phyloP scores from a whole-genome alignment of 2,888 invertebrate species.

The Callyntrura sp. region DNA sequence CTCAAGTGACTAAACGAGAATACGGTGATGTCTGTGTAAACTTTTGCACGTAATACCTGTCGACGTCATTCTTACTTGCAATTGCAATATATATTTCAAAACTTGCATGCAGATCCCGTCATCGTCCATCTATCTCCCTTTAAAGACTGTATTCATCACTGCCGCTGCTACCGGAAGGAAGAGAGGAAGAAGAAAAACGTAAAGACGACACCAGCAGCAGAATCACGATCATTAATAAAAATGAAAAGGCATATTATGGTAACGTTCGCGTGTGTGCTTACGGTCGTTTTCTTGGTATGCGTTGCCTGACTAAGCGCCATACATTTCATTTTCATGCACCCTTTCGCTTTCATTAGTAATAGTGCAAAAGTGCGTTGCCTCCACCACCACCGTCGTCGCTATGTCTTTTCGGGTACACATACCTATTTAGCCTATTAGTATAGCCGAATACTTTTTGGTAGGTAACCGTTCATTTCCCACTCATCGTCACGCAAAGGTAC shows the following conservation, averaged over 20 bases:
- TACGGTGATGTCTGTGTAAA: not conserved
- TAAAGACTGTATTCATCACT: not conserved
- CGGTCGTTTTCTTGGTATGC: not conserved
- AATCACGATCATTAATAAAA: slow-evolving; percentile 37
- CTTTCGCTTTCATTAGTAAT: slow-evolving; percentile 35
- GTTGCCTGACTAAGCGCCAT: slow-evolving; percentile 43
- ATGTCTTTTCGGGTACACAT: not conserved
- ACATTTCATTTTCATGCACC: slow-evolving; percentile 4
- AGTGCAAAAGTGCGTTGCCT: slow-evolving; percentile 1
- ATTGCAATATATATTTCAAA: not conserved
- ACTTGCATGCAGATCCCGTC: not conserved
- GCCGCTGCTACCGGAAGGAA: slow-evolving; percentile 43
- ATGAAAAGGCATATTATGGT: slow-evolving; percentile 9
- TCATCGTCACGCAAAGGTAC: not conserved
- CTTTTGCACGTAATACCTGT: slow-evolving; percentile 17
- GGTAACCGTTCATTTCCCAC: not conserved
- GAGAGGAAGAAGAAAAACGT: not conserved
- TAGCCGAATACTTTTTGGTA: not conserved
- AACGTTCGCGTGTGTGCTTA: too few species aligned
- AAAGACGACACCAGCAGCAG: not conserved
- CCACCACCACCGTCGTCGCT: too few species aligned
- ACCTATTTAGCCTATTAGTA: not conserved
- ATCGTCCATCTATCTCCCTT: not conserved
- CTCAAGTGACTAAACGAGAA: slow-evolving; percentile 15
- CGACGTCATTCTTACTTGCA: not conserved